A percentile compares a stretch with the other conserved stretches of the same genome.
phyloP scores from a whole-genome alignment of 2,888 invertebrate genomes.

The Orthosia cruda region DNA sequence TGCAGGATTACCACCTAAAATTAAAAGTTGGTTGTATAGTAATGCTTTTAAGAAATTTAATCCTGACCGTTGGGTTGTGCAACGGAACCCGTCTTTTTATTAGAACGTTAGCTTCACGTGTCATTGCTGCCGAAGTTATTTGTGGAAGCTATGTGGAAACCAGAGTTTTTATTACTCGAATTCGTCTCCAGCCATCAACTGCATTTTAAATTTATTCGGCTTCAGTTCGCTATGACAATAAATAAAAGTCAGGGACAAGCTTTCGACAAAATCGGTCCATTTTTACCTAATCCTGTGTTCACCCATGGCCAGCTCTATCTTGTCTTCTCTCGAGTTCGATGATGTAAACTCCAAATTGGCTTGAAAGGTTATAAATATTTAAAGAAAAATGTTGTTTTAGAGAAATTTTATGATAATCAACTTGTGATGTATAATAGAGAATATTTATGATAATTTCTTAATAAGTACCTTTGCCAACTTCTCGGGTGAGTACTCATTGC shows the following conservation, averaged over 20 bases:
- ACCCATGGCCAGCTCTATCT: conserved; percentile 39
- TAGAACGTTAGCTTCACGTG: not conserved
- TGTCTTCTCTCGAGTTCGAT: conserved; percentile 64
- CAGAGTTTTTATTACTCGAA: not conserved
- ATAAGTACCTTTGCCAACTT: too few relatives aligned
- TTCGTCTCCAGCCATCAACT: not conserved
- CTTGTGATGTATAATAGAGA: conserved; percentile 3
- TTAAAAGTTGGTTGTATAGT: conserved; percentile 15
- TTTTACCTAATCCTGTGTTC: conserved; percentile 5
- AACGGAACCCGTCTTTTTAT: not conserved
- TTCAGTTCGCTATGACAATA: not conserved
- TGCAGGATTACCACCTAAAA: conserved; percentile 10
- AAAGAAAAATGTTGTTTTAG: conserved; percentile 48
- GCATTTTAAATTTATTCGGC: conserved; percentile 3
- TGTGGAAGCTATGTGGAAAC: not conserved
- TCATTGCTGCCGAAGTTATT: not conserved
- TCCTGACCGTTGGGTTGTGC: not conserved
- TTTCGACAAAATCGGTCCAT: not conserved
- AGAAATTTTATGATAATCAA: conserved; percentile 14
- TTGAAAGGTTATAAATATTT: conserved; percentile 63
- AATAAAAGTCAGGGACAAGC: not conserved
- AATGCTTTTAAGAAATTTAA: conserved; percentile 1
- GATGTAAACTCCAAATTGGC: conserved; percentile 63
- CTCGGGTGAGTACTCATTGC: too few relatives aligned
- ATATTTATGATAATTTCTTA: too few relatives aligned